phyloP scores from a whole-genome alignment of 2,113 vertebrate genomes.

The Corvus hawaiiensis region DNA sequence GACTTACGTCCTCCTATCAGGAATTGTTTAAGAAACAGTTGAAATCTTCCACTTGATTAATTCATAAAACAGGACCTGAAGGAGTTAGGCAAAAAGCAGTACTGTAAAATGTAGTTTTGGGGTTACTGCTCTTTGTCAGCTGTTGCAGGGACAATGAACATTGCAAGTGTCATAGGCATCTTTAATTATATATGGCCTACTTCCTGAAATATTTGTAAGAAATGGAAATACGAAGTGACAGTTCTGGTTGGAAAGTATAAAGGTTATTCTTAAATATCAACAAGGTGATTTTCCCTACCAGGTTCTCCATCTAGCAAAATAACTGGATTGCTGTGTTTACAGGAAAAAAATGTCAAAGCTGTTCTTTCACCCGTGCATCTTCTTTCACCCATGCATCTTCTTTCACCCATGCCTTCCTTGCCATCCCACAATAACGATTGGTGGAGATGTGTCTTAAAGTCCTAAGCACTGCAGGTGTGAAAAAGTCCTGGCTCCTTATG shows the following conservation, averaged over 20 bases:
- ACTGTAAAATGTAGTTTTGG: not conserved
- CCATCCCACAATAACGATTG: not conserved
- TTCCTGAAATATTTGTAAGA: not conserved
- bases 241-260: not conserved
- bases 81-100: not conserved
- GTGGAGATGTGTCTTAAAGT: not conserved
- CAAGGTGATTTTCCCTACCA: not conserved
- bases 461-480: not conserved
- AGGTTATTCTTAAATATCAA: not conserved
- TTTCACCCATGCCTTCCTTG: not conserved
- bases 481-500: not conserved
- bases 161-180: not conserved
- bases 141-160: not conserved
- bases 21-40: not conserved
- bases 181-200: slow-evolving; percentile 2
- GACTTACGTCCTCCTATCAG: not conserved
- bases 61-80: not conserved
- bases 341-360: not conserved
- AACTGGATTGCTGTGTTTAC: not conserved
- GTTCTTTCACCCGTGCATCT: not conserved
- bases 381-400: not conserved
- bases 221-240: not conserved
- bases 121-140: not conserved
- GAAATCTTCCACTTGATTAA: not conserved
- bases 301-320: not conserved